Evolutionary conservation across 1,140 invertebrate genomes (phyloP), one percentile per base, ranked within the genome.

Genomic region (Myzus persicae): DNA sequence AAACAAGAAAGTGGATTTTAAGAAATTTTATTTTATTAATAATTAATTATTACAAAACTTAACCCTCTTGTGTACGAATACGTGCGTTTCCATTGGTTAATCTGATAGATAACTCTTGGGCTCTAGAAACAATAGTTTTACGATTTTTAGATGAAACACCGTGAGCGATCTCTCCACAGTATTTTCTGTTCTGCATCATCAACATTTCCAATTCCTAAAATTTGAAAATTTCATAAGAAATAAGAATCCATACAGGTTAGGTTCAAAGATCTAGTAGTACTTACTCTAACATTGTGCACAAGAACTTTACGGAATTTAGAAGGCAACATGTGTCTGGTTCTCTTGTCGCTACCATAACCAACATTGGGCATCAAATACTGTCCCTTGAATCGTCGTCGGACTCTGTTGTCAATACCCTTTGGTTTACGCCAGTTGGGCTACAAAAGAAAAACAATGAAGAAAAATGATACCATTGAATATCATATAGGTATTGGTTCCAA

Each of bases 361-460:
- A 99, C 99, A 95, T 98, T 99, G 84, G 99, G 99, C 99, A 99
- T 99, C 95, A 98, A 96, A 95, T 98, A 99, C 95, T 99, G 98
- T 44, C 99, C 99, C 97, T 99, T 99, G 96, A 99, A 99, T 94
- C 99, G 97, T 95, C 99, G 97, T 94, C 99, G 97, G 22, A 99
- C 99, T 96, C 99, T 97, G 97, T 99, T 99, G 96, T 99, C 99
- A 96, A 99, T 99, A 99, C 99, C 98, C 95, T 98, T 98, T 0
- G 98, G 98, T 96, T 98, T 99, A 94, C 98, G 96, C 98, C 98
- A 99, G 96, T 97, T 94, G 93, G 93, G 94, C 94, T 95, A 93
- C 93, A 93, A n/a, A 88, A n/a, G 0, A 22, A 92, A 22, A 38
- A 44, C 1, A 44, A 42, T 87, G 31, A 26, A 24, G 8, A 24